phyloP scores from a whole-genome alignment of 2,888 invertebrate species.

The Silvanus unidentatus region DNA sequence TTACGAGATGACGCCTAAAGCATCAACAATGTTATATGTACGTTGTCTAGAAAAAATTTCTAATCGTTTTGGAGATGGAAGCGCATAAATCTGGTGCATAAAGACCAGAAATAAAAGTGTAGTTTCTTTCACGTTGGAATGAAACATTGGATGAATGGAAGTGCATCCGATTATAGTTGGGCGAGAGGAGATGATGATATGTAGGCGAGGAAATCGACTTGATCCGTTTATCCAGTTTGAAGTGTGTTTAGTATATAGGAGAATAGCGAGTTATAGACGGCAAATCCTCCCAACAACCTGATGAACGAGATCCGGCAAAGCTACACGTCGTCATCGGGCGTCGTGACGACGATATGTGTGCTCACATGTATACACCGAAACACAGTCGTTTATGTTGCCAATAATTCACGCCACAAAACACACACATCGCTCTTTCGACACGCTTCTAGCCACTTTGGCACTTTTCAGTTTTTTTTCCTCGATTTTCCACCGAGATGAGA shows the following conservation, averaged over 20 bases:
- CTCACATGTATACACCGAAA: constrained; percentile 5
- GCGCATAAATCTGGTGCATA: background rate
- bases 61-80: background rate
- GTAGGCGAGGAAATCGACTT: constrained; percentile 1
- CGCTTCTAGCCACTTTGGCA: too few species aligned
- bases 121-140: too few species aligned
- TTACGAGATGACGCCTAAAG: constrained; percentile 21
- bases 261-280: constrained; percentile 7
- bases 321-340: constrained; percentile 6
- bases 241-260: constrained; percentile 6
- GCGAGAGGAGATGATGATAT: background rate
- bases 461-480: too few species aligned
- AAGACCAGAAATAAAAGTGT: background rate
- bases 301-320: constrained; percentile 14
- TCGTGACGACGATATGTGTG: constrained; percentile 8
- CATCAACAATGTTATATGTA: background rate
- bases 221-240: constrained; percentile 8
- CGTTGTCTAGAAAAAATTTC: too few species aligned
- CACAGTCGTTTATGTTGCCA: constrained; percentile 7
- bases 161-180: background rate
- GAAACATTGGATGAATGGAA: too few species aligned
- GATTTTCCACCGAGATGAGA: too few species aligned
- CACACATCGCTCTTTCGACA: background rate
- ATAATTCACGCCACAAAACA: background rate
- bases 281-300: constrained; percentile 20